These are phyloP conservation scores for Actinopyga echinites DNA, from an alignment of 53 echinoderm and acorn worm genomes.

Conservation along the genomic window DNA sequence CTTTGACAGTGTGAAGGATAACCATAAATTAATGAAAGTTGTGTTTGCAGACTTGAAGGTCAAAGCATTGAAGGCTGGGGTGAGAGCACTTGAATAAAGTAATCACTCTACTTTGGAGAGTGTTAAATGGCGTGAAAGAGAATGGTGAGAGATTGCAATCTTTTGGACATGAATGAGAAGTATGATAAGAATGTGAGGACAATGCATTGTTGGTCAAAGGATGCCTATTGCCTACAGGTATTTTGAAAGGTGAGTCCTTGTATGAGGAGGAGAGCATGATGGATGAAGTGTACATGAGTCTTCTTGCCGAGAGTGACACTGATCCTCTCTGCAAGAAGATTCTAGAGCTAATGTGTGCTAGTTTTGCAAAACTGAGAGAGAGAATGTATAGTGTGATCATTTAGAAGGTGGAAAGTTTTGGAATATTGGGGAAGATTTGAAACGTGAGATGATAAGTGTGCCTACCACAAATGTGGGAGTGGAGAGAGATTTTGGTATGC, in stretches of 20 bases:
- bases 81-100: slow-evolving; percentile 40
- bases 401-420: slow-evolving; percentile 35
- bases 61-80: slow-evolving; percentile 12
- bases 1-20: slow-evolving; percentile 12
- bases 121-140: slow-evolving; percentile 15
- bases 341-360: slow-evolving; percentile 37
- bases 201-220: slow-evolving; percentile 5
- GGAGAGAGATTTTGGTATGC: slow-evolving; percentile 59
- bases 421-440: slow-evolving; percentile 22
- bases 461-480: slow-evolving; percentile 33
- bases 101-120: slow-evolving; percentile 38
- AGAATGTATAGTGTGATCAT: slow-evolving; percentile 48
- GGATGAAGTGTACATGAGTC: slow-evolving; percentile 32
- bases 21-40: slow-evolving; percentile 49
- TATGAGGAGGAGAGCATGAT: slow-evolving; percentile 36
- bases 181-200: slow-evolving; percentile 3
- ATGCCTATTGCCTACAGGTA: slow-evolving; percentile 30
- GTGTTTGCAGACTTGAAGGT: slow-evolving; percentile 47
- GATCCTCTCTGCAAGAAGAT: slow-evolving; percentile 43
- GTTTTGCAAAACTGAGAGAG: slow-evolving; percentile 10
- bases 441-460: slow-evolving; percentile 46
- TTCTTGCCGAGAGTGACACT: slow-evolving; percentile 39
- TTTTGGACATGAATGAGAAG: slow-evolving; percentile 28
- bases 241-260: slow-evolving; percentile 49
- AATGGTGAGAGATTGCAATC: slow-evolving; percentile 29